These are phyloP conservation scores for Graptemys geographica DNA, from an alignment of 2,797 vertebrate genomes.

Conservation along the genomic window DNA sequence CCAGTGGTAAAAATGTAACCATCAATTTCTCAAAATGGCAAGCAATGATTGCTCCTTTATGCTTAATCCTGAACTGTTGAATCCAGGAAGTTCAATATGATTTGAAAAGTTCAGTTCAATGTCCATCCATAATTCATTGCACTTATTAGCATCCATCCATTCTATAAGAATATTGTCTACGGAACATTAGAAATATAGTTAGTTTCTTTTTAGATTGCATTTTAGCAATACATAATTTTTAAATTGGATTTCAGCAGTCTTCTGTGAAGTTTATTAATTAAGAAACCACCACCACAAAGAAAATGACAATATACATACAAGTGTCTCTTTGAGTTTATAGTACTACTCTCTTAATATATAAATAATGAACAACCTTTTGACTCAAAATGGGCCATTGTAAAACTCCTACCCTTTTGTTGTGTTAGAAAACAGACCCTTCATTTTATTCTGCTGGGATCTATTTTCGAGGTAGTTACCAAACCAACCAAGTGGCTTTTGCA, in stretches of 20 bases:
- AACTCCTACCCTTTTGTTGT: not conserved
- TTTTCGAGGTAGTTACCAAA: not conserved
- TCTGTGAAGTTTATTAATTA: not conserved
- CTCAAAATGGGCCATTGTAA: not conserved
- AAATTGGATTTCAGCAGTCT: not conserved
- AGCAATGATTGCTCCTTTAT: not conserved
- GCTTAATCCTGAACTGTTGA: not conserved
- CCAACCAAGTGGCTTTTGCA: not conserved
- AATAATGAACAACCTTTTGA: not conserved
- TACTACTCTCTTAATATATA: not conserved
- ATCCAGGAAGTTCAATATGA: not conserved
- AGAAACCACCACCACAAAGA: not conserved
- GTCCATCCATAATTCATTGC: not conserved
- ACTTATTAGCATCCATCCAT: not conserved
- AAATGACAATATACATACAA: not conserved
- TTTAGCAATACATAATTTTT: not conserved
- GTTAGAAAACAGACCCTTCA: not conserved
- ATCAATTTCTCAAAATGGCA: accelerated
- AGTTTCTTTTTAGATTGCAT: not conserved
- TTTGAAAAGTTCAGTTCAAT: not conserved
- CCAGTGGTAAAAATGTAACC: not conserved
- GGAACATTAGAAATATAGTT: not conserved
- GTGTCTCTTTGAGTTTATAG: not conserved
- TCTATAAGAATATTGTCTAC: not conserved
- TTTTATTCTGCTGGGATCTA: not conserved